These are phyloP conservation scores for Pangasianodon hypophthalmus DNA, from an alignment of 2,113 vertebrate species.

Conservation along the genomic window DNA sequence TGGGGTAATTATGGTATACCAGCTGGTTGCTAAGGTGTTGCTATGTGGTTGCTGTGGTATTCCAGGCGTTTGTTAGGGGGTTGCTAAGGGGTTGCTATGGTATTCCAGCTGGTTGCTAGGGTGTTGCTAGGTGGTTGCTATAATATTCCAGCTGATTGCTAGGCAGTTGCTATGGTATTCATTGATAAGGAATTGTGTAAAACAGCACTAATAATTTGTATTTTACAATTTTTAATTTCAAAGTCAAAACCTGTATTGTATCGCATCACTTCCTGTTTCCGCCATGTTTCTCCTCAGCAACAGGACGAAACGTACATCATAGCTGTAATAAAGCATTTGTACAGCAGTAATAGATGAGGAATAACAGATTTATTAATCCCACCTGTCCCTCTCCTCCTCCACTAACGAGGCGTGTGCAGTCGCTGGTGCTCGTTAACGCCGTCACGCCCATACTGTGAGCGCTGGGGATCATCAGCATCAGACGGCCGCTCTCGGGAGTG, in stretches of 20 bases:
- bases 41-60: no score
- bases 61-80: background rate
- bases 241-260: background rate
- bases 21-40: no score
- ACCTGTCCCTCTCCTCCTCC: conserved; percentile 90
- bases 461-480: conserved; percentile 72
- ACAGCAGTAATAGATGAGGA: background rate
- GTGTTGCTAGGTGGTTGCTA: background rate
- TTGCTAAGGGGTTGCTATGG: background rate
- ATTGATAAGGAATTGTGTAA: background rate
- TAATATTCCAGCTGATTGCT: background rate
- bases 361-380: background rate
- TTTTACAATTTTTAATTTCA: background rate
- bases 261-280: background rate
- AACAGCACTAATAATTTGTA: background rate
- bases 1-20: no score
- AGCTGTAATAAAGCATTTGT: background rate
- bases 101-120: background rate
- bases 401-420: conserved; percentile 81
- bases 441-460: conserved; percentile 83
- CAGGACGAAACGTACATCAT: background rate
- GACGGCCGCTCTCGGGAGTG: conserved; percentile 77
- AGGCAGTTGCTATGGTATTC: background rate
- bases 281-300: background rate
- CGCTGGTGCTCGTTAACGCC: conserved; percentile 76